A percentile compares a stretch with the other conserved stretches of the same genome.
Evolutionary conservation across 2,797 vertebrate species (phyloP).

Genomic region (Sebastes miniatus): DNA sequence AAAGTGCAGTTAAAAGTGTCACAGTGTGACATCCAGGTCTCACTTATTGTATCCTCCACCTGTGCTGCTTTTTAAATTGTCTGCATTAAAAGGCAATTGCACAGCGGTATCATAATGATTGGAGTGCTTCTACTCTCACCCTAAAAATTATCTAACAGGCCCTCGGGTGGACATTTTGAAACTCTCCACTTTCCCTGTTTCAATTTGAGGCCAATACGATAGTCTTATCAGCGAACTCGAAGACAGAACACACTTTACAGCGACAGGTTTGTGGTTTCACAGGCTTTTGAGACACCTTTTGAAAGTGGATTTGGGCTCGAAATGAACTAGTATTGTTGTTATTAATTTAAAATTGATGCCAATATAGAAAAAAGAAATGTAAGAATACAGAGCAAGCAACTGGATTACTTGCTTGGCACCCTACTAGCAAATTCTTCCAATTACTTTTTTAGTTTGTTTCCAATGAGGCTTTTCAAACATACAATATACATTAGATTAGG

Average conservation of each 20-base stretch:
- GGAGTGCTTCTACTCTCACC: neutral
- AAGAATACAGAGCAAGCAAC: neutral
- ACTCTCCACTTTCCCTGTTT: slow-evolving; percentile 9
- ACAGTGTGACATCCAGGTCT: neutral
- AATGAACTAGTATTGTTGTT: neutral
- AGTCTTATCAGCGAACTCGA: neutral
- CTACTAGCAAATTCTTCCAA: neutral
- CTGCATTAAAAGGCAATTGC: slow-evolving; percentile 15
- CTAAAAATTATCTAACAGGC: neutral
- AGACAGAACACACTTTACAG: neutral
- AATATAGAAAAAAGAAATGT: neutral
- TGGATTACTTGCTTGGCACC: neutral
- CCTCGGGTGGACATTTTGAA: slow-evolving; percentile 37
- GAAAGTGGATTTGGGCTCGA: neutral
- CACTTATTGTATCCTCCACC: slow-evolving; percentile 12
- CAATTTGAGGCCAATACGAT: neutral
- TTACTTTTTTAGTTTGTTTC: neutral
- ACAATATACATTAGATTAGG: neutral
- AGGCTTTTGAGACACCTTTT: neutral
- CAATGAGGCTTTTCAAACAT: neutral
- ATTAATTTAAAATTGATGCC: slow-evolving; percentile 1
- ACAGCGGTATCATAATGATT: neutral
- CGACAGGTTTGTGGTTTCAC: neutral
- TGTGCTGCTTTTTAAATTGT: slow-evolving; percentile 16
- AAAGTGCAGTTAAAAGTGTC: slow-evolving; percentile 5